Conservation (phyloP, 2,797 vertebrate genomes). For the Schizopygopsis pylzovi region DNA sequence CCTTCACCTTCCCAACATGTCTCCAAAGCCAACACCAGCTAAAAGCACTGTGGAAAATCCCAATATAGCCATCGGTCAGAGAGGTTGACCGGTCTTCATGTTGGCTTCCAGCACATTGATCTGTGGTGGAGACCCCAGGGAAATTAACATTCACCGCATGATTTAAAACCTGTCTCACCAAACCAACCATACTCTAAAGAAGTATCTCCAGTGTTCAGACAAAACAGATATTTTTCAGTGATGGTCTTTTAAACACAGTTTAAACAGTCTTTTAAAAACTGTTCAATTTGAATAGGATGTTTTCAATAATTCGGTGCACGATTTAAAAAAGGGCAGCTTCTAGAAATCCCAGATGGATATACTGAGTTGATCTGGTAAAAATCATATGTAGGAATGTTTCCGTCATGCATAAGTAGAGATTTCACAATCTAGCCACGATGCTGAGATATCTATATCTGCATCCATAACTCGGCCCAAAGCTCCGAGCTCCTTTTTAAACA, state of each 20-base stretch:
- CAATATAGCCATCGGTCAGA: constrained; percentile 62
- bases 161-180: constrained; percentile 58
- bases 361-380: neutral
- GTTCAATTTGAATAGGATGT: neutral
- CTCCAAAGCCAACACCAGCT: constrained; percentile 70
- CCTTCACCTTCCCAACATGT: constrained; percentile 76
- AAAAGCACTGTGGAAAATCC: constrained; percentile 22
- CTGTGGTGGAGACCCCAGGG: constrained; percentile 66
- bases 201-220: constrained; percentile 72
- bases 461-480: constrained; percentile 35
- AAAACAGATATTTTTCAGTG: constrained; percentile 28
- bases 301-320: neutral
- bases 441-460: constrained; percentile 34
- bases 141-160: constrained; percentile 76
- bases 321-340: neutral
- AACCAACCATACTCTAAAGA: constrained; percentile 72
- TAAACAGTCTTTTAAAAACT: no score
- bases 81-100: constrained; percentile 71
- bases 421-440: constrained; percentile 21
- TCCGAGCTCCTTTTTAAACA: constrained; percentile 37
- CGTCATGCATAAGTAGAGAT: neutral
- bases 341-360: neutral
- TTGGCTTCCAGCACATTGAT: constrained; percentile 62
- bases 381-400: constrained; percentile 6
- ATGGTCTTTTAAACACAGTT: neutral